Conservation (phyloP, 2,888 invertebrate species). For the Microdon myrmicae region DNA sequence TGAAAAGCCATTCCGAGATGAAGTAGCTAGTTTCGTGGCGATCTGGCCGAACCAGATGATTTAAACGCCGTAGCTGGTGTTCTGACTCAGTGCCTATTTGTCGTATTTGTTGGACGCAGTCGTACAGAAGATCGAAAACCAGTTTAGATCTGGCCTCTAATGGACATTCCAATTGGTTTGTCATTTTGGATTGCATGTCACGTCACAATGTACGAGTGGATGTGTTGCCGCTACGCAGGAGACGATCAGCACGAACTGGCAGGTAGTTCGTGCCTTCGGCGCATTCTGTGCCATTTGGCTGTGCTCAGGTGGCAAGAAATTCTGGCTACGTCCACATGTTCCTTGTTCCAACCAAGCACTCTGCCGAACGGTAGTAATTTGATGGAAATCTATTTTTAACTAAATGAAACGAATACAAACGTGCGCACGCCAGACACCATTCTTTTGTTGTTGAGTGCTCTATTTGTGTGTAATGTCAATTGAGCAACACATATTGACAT, state of each 20-base stretch:
- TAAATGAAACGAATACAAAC: constrained; percentile 43
- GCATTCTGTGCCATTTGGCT: constrained; percentile 6
- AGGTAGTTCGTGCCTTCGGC: constrained; percentile 5
- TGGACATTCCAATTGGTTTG: constrained; percentile 41
- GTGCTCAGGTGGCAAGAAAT: constrained; percentile 20
- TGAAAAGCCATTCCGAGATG: too few relatives aligned
- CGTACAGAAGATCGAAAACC: constrained; percentile 40
- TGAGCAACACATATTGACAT: too few relatives aligned
- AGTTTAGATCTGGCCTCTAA: constrained; percentile 36
- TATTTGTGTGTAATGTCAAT: too few relatives aligned
- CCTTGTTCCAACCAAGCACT: too few relatives aligned
- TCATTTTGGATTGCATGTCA: constrained; percentile 46
- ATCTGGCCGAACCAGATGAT: too few relatives aligned
- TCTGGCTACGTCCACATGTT: too few relatives aligned
- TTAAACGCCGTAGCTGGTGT: too few relatives aligned
- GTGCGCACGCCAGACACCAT: constrained; percentile 1
- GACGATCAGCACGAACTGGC: constrained; percentile 21
- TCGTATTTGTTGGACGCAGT: too few relatives aligned
- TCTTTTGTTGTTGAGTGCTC: too few relatives aligned
- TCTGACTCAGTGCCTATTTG: too few relatives aligned
- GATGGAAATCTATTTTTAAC: constrained; percentile 52
- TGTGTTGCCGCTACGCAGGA: not conserved
- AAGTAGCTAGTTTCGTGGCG: too few relatives aligned
- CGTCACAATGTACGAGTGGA: constrained; percentile 30
- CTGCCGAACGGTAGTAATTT: constrained; percentile 37